A percentile compares a stretch with the other conserved stretches of the same genome.
Evolutionary conservation across 2,888 invertebrate species (phyloP).

Genomic region (Cyrtodaria siliqua): DNA sequence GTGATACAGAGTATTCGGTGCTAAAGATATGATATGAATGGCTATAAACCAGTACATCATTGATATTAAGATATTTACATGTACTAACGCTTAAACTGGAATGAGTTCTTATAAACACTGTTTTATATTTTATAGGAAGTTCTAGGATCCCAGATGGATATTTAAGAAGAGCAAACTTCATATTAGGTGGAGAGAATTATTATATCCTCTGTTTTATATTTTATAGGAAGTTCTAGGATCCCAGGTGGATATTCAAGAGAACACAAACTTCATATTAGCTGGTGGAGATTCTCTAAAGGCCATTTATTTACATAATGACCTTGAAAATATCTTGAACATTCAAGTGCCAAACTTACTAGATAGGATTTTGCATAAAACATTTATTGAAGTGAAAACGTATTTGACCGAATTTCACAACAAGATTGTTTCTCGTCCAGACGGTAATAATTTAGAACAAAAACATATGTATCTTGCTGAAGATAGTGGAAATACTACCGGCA

Average conservation of each 20-base stretch:
- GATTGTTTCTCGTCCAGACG: no score
- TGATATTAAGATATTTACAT: no score
- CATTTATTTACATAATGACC: conserved; percentile 89
- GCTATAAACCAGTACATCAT: no score
- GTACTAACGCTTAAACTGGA: no score
- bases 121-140: no score
- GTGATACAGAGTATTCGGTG: no score
- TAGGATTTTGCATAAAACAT: conserved; percentile 79
- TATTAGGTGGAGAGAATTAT: conserved; percentile 36
- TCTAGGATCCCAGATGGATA: no score
- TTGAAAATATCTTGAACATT: conserved; percentile 85
- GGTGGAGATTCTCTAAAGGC: conserved; percentile 92
- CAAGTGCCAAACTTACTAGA: conserved; percentile 78
- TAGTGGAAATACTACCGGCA: neutral
- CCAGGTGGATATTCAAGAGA: neutral
- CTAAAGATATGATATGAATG: no score
- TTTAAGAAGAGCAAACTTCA: conserved; percentile 34
- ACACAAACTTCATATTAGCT: conserved; percentile 58
- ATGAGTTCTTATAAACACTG: neutral
- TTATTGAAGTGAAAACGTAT: conserved; percentile 62
- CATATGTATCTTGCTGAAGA: no score
- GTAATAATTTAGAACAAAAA: no score
- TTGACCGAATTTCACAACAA: conserved; percentile 18
- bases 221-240: no score
- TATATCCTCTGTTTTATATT: neutral